Conservation (phyloP, 30 jellyfish, hydroid and myxozoan genomes). For the Hydractinia symbiolongicarpus region DNA sequence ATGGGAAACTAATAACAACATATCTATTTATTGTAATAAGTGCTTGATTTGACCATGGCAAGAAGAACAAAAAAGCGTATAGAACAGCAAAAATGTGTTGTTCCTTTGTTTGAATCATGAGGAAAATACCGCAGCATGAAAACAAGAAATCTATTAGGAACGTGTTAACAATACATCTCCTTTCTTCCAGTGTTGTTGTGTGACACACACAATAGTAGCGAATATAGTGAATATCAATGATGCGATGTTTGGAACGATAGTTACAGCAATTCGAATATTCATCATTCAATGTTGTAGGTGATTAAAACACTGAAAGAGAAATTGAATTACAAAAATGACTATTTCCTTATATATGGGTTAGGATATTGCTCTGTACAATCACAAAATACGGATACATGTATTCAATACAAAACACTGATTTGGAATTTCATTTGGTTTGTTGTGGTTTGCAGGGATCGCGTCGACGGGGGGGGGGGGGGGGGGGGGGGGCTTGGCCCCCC, state of each 20-base stretch:
- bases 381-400: too few species aligned
- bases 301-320: too few species aligned
- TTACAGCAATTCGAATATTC: neutral
- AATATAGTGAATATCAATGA: constrained; percentile 7
- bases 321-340: too few species aligned
- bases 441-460: too few species aligned
- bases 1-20: constrained; percentile 18
- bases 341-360: too few species aligned
- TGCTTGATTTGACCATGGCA: constrained; percentile 6
- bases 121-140: neutral
- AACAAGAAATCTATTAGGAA: neutral
- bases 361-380: too few species aligned
- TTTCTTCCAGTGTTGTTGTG: constrained; percentile 16
- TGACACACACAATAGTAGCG: neutral
- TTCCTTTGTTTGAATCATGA: neutral
- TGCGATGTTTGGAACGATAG: too few species aligned
- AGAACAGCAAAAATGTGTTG: neutral
- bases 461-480: too few species aligned
- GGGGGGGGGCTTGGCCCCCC: too few species aligned
- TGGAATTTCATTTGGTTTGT: too few species aligned
- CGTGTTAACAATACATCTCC: constrained; percentile 14
- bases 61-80: neutral
- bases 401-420: too few species aligned
- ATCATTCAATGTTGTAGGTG: neutral
- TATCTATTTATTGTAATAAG: constrained; percentile 10